Base-by-base conservation (phyloP, 2,888 invertebrate genomes). In the Meliscaeva auricollis region DNA sequence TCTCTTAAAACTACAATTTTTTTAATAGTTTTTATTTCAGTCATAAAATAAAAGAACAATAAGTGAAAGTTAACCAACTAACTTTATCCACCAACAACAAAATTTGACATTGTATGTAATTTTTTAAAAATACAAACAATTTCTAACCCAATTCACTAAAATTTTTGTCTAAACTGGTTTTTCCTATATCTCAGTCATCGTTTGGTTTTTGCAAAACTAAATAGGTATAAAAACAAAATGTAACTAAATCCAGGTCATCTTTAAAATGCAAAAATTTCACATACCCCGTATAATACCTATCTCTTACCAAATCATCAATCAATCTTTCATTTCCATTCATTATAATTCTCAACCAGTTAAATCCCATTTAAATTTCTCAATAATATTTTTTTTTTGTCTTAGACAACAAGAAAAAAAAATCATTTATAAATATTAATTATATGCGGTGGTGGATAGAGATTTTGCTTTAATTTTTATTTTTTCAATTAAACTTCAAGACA, bases 181-280 rank as follows among this genome's bases (percentile, higher is more conserved):
- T 64, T 13, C 6, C 15, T 20, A 15, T 4, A 58, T 50, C 11
- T 44, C 56, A 46, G 35, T 60, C 20, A 44, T 38, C 38, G 3
- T 30, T 8, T 26, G 15, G 15, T 2, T 15, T n/a, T 26, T 60
- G 8, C 9, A 52, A 26, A 54, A 30, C n/a, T n/a, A n/a, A n/a
- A n/a, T n/a, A n/a, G n/a, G n/a, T n/a, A n/a, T n/a, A 58, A 52
- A 38, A 52, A 56, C 2, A 26, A 46, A n/a, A 8, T 26, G 0
- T 41, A 11, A 41, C 56, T 13, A 26, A 73, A 83, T 78, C 73
- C 41, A 56, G 83, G 83, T 83, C 83, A 83, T 74, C 69, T 70
- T 58, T 35, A 54, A 72, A 46, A 69, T 35, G 66, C 66, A 52
- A 79, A 80, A 66, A 68, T 69, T 72, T 76, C 76, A 76, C 81